Conservation (phyloP, 2,113 vertebrate species). For the Chaetura pelagica region DNA sequence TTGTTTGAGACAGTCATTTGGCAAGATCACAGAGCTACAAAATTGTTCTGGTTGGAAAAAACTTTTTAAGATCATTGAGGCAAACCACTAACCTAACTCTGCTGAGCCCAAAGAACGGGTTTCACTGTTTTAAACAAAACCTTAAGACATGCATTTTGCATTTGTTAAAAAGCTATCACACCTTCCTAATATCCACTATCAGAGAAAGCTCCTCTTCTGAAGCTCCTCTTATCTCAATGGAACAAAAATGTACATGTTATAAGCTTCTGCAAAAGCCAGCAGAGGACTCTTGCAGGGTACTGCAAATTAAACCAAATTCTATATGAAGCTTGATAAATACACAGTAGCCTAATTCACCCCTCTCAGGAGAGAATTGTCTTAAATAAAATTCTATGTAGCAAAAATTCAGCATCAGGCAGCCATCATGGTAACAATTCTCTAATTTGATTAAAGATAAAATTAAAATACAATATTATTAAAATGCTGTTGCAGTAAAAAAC, state of each 20-base stretch:
- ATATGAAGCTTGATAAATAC: neutral
- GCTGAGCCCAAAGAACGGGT: neutral
- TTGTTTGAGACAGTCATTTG: neutral
- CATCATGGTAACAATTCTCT: neutral
- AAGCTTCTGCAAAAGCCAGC: neutral
- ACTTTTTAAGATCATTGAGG: too few species aligned
- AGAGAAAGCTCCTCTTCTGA: neutral
- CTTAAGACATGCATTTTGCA: neutral
- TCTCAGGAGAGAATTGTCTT: neutral
- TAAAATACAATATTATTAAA: neutral
- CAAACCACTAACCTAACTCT: too few species aligned
- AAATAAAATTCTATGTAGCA: neutral
- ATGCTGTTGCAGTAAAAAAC: rapidly evolving
- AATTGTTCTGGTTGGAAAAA: too few species aligned
- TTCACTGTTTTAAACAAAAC: neutral
- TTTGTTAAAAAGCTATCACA: neutral
- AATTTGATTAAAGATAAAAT: neutral
- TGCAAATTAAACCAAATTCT: neutral
- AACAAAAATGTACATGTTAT: neutral
- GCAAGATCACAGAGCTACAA: neutral
- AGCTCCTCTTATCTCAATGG: neutral
- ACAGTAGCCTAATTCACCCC: neutral
- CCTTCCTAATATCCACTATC: neutral
- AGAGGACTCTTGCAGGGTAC: neutral
- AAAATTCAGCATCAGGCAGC: neutral